These are phyloP conservation scores for Vombatus ursinus DNA, from an alignment of 2,113 vertebrate species.

Conservation along the genomic window DNA sequence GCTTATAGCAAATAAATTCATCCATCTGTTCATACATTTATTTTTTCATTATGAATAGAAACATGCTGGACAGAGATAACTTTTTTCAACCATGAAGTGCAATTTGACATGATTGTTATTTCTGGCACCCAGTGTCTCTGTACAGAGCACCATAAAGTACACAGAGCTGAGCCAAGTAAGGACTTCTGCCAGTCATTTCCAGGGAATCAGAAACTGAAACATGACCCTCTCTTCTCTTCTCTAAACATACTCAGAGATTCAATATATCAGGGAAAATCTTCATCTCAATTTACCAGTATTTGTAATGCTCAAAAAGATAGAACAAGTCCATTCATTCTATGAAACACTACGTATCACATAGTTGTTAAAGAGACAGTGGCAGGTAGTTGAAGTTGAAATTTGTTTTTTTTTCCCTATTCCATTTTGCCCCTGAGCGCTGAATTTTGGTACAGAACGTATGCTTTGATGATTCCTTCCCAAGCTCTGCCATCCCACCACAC, in stretches of 20 bases:
- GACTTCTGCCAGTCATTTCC: conserved; percentile 27
- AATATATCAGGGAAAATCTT: conserved; percentile 17
- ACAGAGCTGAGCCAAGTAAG: conserved; percentile 62
- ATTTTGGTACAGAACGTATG: conserved; percentile 8
- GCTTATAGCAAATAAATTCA: conserved; percentile 61
- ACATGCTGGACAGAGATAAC: conserved; percentile 69
- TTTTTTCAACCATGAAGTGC: conserved; percentile 70
- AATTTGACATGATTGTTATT: conserved; percentile 76
- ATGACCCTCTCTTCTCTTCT: background rate
- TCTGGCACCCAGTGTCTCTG: conserved; percentile 64
- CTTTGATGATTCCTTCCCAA: too few relatives aligned
- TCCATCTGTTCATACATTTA: conserved; percentile 48
- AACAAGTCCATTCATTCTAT: background rate
- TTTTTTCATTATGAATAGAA: conserved; percentile 56
- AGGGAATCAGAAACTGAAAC: conserved; percentile 24
- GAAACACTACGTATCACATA: background rate
- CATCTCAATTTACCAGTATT: conserved; percentile 2
- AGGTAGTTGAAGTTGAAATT: background rate
- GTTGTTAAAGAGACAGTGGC: background rate
- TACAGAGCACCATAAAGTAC: conserved; percentile 56
- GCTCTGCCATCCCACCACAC: background rate
- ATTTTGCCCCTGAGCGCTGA: background rate
- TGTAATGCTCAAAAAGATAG: background rate
- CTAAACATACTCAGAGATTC: conserved; percentile 25
- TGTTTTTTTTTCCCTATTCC: background rate